Conservation (phyloP, 2,113 vertebrate genomes). For the Mustela nigripes region DNA sequence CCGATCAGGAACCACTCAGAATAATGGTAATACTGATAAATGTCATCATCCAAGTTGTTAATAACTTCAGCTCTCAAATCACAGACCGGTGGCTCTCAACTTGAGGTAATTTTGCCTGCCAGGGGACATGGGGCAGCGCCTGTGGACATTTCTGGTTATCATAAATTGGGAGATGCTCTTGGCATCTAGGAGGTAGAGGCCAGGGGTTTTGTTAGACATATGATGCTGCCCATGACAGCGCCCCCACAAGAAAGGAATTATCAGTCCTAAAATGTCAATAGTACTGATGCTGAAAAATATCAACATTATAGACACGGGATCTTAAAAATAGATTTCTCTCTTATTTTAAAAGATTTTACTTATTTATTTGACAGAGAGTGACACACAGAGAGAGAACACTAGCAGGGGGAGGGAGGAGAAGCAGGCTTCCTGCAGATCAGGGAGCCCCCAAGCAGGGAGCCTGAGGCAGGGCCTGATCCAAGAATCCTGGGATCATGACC, state of each 20-base stretch:
- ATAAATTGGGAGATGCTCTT: background rate
- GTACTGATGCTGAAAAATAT: background rate
- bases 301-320: background rate
- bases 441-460: too few species aligned
- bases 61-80: conserved; percentile 23
- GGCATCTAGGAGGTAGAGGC: background rate
- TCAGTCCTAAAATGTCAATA: background rate
- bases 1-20: background rate
- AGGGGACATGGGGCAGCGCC: background rate
- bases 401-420: too few species aligned
- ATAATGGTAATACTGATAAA: background rate
- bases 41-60: background rate
- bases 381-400: too few species aligned
- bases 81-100: background rate
- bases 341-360: too few species aligned
- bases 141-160: background rate
- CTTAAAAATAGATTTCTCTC: background rate
- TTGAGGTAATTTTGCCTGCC: background rate
- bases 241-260: background rate
- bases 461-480: too few species aligned
- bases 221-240: background rate
- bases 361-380: too few species aligned
- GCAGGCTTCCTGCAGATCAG: too few species aligned
- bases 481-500: too few species aligned
- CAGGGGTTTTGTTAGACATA: background rate